Evolutionary conservation across 2,797 vertebrate species (phyloP).

Genomic region (Enteromius paludinosus): DNA sequence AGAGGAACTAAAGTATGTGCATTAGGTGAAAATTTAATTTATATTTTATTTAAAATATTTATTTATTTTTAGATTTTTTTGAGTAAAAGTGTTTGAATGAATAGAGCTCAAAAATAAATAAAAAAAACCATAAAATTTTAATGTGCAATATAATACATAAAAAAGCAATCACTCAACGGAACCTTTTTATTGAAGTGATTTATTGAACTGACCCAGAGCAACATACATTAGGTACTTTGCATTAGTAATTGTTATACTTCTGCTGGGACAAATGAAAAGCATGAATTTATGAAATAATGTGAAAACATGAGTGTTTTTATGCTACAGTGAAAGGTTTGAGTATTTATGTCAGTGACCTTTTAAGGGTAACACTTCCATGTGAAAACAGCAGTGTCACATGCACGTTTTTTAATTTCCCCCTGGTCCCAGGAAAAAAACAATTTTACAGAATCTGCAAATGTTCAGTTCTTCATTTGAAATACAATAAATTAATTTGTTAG

Average conservation of each 20-base stretch:
- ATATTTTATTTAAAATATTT: background rate
- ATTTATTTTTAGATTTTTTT: background rate
- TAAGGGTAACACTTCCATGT: background rate
- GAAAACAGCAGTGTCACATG: background rate
- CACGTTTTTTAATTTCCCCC: background rate
- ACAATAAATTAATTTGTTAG: background rate
- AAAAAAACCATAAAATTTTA: background rate
- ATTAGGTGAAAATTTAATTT: background rate
- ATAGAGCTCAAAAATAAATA: background rate
- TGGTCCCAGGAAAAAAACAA: background rate
- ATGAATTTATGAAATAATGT: background rate
- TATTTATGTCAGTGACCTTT: background rate
- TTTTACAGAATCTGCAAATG: background rate
- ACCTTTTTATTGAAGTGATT: background rate
- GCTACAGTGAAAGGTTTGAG: constrained; percentile 3
- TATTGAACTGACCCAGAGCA: background rate
- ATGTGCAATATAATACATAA: background rate
- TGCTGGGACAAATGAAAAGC: background rate
- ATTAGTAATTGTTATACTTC: background rate
- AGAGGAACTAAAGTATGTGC: background rate
- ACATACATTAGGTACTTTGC: constrained; percentile 11
- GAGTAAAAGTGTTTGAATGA: background rate
- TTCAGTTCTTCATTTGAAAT: background rate
- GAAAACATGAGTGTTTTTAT: background rate
- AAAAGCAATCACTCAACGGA: background rate